Conservation (phyloP, 2,888 invertebrate genomes). For the Sphaerophoria rueppellii region DNA sequence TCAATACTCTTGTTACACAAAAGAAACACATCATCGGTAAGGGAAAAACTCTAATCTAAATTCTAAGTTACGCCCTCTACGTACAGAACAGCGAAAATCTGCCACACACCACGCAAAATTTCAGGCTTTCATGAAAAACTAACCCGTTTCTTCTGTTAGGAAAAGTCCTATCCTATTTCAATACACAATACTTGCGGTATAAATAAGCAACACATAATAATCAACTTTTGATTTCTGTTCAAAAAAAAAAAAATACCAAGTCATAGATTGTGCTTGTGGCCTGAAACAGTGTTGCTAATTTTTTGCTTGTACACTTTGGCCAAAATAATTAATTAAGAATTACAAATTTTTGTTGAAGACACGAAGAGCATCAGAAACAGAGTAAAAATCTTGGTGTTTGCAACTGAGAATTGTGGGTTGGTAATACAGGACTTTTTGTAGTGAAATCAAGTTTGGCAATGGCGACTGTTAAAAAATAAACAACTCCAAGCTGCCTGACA, state of each 20-base stretch:
- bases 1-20: conserved; percentile 1
- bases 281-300: conserved; percentile 51
- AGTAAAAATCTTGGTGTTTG: neutral
- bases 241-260: neutral
- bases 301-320: conserved; percentile 60
- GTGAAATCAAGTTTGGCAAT: conserved; percentile 30
- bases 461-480: conserved; percentile 42
- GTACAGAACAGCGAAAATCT: neutral
- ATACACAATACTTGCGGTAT: neutral
- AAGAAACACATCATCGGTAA: conserved; percentile 44
- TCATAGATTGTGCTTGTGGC: neutral
- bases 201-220: neutral
- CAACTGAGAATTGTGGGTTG: conserved; percentile 10
- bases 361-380: neutral
- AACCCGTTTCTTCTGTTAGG: neutral
- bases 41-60: conserved; percentile 55
- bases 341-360: conserved; percentile 62
- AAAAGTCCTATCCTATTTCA: neutral
- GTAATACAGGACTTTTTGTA: neutral
- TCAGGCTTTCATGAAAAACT: neutral
- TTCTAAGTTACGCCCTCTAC: conserved; percentile 27
- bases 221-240: neutral
- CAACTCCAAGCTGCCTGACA: conserved; percentile 53
- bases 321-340: conserved; percentile 71
- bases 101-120: conserved; percentile 2